phyloP scores from a whole-genome alignment of 2,797 vertebrate species.

The Neolamprologus multifasciatus region DNA sequence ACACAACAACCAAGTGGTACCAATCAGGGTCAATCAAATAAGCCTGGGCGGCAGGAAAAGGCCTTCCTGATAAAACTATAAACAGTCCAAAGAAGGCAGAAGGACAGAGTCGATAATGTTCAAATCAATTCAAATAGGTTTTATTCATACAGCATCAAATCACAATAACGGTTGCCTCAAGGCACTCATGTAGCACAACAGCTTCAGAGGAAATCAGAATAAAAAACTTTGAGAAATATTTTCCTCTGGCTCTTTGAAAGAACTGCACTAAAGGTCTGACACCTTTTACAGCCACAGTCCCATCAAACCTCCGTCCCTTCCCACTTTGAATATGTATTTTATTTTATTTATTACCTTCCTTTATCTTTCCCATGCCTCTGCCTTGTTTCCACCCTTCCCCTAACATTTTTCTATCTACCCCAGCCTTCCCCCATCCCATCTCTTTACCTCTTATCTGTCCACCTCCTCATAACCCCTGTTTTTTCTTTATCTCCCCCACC shows the following conservation, averaged over 20 bases:
- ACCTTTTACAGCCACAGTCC: not conserved
- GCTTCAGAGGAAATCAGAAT: not conserved
- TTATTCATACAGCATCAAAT: not conserved
- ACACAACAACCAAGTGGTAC: not conserved
- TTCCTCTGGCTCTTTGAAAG: not conserved
- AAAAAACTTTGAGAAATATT: not conserved
- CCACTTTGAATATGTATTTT: not conserved
- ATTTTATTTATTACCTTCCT: not conserved
- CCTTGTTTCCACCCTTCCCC: not conserved
- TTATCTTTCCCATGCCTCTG: not conserved
- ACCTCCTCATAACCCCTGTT: not conserved
- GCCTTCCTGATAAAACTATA: not conserved
- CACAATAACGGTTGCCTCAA: not conserved
- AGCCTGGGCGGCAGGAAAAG: not conserved
- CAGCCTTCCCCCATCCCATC: not conserved
- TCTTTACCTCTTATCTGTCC: not conserved
- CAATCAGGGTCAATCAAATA: not conserved
- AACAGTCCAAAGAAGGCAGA: fast-evolving
- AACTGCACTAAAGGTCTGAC: not conserved
- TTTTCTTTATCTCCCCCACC: not conserved
- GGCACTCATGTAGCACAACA: not conserved
- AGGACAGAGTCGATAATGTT: not conserved
- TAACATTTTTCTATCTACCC: not conserved
- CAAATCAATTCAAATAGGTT: not conserved
- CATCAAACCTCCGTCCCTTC: not conserved